phyloP scores from a whole-genome alignment of 2,113 vertebrate species.

The Phoenicopterus ruber region DNA sequence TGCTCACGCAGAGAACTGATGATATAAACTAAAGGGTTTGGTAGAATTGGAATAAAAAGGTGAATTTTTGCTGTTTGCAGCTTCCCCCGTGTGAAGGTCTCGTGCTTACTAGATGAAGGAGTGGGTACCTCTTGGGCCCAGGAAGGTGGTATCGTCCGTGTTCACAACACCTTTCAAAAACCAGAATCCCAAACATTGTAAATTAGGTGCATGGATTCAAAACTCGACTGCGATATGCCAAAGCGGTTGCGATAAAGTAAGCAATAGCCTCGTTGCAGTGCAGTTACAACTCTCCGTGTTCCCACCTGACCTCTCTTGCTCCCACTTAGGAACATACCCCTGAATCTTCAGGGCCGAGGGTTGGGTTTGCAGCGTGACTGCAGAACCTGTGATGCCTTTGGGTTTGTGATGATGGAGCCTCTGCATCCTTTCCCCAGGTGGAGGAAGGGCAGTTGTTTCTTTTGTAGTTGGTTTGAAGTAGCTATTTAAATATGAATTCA shows the following conservation, averaged over 20 bases:
- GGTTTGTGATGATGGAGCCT: background rate
- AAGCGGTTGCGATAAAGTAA: background rate
- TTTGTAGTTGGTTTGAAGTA: background rate
- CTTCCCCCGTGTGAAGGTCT: fast-evolving
- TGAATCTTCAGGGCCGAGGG: background rate
- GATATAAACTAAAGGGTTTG: background rate
- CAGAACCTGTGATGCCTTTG: background rate
- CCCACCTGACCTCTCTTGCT: background rate
- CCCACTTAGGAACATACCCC: fast-evolving
- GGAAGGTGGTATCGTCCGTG: fast-evolving
- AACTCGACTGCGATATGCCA: fast-evolving
- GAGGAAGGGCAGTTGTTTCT: background rate
- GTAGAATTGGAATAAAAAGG: background rate
- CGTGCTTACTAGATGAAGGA: fast-evolving
- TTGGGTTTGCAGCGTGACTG: background rate
- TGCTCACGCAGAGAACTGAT: background rate
- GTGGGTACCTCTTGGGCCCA: background rate
- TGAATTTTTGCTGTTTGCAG: background rate
- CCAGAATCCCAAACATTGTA: background rate
- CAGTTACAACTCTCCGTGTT: background rate
- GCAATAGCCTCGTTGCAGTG: background rate
- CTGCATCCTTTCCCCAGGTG: background rate
- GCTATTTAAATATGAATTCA: background rate
- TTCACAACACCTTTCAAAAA: background rate
- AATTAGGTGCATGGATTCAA: background rate